Evolutionary conservation across 2,888 invertebrate genomes (phyloP).

Genomic region (Diarsia rubi): DNA sequence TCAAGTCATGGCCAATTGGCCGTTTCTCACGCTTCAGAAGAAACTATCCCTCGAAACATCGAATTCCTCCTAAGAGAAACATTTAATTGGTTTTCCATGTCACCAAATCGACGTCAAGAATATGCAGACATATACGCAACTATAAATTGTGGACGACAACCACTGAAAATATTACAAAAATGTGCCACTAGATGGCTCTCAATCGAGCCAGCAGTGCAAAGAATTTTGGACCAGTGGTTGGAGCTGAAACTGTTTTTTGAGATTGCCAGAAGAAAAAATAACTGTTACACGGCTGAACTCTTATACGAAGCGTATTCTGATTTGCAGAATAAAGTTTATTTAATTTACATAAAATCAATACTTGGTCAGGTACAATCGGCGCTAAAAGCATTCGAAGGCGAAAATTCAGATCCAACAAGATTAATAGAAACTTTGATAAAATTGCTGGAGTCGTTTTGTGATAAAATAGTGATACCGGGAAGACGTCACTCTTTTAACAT

Average conservation of each 20-base stretch:
- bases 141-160: background rate
- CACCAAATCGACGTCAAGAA: background rate
- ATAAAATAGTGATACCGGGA: constrained; percentile 22
- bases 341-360: constrained; percentile 19
- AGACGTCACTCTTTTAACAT: constrained; percentile 17
- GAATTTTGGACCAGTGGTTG: no score
- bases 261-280: background rate
- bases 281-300: background rate
- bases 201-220: no score
- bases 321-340: background rate
- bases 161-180: no score
- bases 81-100: constrained; percentile 4
- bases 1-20: no score
- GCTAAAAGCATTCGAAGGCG: constrained; percentile 25
- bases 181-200: no score
- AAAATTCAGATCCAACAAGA: constrained; percentile 14
- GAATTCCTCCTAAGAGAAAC: constrained; percentile 7
- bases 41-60: constrained; percentile 1
- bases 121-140: background rate
- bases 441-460: constrained; percentile 14
- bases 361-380: constrained; percentile 12
- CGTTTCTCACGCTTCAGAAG: no score
- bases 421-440: constrained; percentile 13
- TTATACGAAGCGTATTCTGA: background rate
- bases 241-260: background rate